Base-by-base conservation (phyloP, 2,888 invertebrate species). In the Megalurothrips usitatus region DNA sequence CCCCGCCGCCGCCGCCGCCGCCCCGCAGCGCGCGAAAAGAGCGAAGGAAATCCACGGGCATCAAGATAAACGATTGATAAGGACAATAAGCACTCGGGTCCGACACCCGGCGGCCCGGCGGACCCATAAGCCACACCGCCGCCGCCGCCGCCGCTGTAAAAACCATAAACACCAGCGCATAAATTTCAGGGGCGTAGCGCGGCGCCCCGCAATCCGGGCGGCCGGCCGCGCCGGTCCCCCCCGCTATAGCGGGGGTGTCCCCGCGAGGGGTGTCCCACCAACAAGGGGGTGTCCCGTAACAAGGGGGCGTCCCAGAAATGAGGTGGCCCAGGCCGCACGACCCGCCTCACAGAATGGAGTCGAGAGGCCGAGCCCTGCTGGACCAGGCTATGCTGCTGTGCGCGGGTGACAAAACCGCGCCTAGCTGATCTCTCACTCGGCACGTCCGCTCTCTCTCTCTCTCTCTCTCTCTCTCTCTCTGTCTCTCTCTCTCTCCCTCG, bases 91-190 rank as follows among this genome's bases (percentile, higher is more conserved):
- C 26, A 75, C 68, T 75, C 23, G 26, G 26, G 68, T 9, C 23
- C 23, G 68, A 75, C 23, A 6, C 34, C 34, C 34, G 34, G 34
- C 34, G 34, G 34, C 34, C 34, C 34, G 68, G 68, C 19, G n/a
- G n/a, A 23, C 23, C 68, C 68, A 26, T 75, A 75, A 75, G 68
- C 68, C 68, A 14, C 58, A 58, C 23, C 68, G 68, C n/a, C 23
- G 23, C 68, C 58, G 23, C 23, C 68, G 23, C 23, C 23, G 68
- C 23, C 68, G 68, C 68, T 75, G 68, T 75, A 75, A 75, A 75
- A 75, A 75, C 68, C 68, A 75, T 75, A 75, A 75, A 75, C 68
- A 75, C 68, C 68, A 75, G 68, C 68, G 68, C 68, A 75, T 75
- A 75, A 75, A 75, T 75, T 75, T 75, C 23, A 75, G 68, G 58